Base-by-base conservation (phyloP, 1,140 invertebrate genomes). In the Drosophila trapezifrons region DNA sequence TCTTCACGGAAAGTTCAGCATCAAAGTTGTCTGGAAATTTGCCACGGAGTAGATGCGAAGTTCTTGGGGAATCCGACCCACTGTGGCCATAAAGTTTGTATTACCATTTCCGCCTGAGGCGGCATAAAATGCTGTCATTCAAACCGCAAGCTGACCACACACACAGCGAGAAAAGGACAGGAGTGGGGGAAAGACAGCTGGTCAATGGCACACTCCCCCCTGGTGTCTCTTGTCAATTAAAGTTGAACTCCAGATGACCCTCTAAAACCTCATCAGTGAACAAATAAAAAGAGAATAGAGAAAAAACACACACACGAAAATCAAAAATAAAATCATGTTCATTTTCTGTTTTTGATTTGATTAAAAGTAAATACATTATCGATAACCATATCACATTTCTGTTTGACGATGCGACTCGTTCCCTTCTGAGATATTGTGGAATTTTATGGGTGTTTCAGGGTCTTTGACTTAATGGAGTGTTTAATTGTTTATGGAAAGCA, bases 341-440 rank as follows among this genome's bases (percentile, higher is more conserved):
- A 40, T 52, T 69, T 57, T 75, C 56, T 66, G 64, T 52, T 62
- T 74, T 75, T 76, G 51, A 70, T 83, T 83, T 71, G 56, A 79
- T 79, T 76, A 84, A 84, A 83, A 83, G 59, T 47, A 75, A 82
- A 84, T 82, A 82, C 75, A 65, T 70, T 79, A 42, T 47, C 46
- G 76, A 84, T 84, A 83, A 80, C 65, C 46, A 80, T 73, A 83
- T 83, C 76, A 43, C 59, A 49, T 79, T 71, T 54, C 75, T 59
- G 35, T 55, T 64, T 25, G 54, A 69, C 55, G 58, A 54, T 18
- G 18, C 20, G 18, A 37, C 51, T n/a, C 35, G 38, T 32, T 51
- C 58, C 27, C 63, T 32, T 40, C 18, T 12, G 3, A 40, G 32
- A 40, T 32, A 27, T 35, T 10, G 32, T 35, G 46, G 1, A 49